These are phyloP conservation scores for Micropterix aruncella DNA, from an alignment of 2,888 invertebrate species.

Conservation along the genomic window DNA sequence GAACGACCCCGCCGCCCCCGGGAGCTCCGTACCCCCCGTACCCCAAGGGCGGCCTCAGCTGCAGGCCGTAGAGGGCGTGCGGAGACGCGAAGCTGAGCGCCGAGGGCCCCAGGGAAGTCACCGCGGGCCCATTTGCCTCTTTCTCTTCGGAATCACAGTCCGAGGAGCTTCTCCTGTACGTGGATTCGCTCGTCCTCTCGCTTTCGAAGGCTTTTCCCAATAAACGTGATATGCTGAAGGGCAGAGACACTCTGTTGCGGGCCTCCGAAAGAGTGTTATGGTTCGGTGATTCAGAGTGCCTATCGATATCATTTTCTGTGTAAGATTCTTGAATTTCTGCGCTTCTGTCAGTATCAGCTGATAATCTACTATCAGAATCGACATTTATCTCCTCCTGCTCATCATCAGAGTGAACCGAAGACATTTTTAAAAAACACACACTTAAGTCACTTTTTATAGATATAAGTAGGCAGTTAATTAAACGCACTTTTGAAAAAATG, in stretches of 20 bases:
- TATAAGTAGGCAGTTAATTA: too few species aligned
- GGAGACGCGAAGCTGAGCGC: constrained; percentile 20
- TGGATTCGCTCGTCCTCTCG: constrained; percentile 21
- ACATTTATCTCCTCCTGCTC: constrained; percentile 56
- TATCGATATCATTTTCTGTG: constrained; percentile 39
- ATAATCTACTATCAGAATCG: constrained; percentile 47
- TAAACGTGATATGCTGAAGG: constrained; percentile 72
- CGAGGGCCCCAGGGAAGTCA: constrained; percentile 30
- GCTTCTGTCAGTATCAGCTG: constrained; percentile 35
- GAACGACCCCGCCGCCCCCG: constrained; percentile 55
- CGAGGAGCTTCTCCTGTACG: constrained; percentile 33
- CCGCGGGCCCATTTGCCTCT: constrained; percentile 17
- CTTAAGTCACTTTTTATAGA: too few species aligned
- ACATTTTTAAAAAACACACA: too few species aligned
- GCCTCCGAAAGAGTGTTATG: constrained; percentile 33
- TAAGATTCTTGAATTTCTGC: constrained; percentile 39
- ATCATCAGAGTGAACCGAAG: constrained; percentile 42
- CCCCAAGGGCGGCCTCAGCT: constrained; percentile 27
- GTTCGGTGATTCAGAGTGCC: constrained; percentile 34
- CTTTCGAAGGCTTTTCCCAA: constrained; percentile 58
- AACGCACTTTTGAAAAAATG: too few species aligned
- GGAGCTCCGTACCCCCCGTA: constrained; percentile 38
- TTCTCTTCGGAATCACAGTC: constrained; percentile 33
- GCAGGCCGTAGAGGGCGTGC: constrained; percentile 29
- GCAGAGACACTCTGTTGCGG: constrained; percentile 39